These are phyloP conservation scores for Hyaena hyaena DNA, from an alignment of 2,113 vertebrate species.

Conservation along the genomic window DNA sequence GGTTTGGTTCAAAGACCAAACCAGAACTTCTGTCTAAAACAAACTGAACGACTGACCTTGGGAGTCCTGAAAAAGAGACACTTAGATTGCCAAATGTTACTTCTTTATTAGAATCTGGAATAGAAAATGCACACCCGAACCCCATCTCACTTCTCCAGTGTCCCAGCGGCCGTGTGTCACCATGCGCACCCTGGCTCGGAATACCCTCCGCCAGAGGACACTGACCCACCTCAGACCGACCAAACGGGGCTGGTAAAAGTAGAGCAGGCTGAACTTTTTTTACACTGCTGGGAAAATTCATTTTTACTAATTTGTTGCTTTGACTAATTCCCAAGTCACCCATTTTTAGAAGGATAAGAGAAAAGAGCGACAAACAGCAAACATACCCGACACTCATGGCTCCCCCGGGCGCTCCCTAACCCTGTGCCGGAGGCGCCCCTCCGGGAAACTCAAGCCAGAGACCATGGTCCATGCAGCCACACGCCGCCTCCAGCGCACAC, in stretches of 20 bases:
- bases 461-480: fast-evolving
- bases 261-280: background rate
- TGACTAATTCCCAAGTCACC: background rate
- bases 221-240: no score
- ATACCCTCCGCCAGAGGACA: fast-evolving
- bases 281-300: background rate
- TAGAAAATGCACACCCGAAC: background rate
- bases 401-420: background rate
- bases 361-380: background rate
- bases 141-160: fast-evolving
- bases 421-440: background rate
- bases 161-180: fast-evolving
- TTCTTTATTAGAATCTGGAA: background rate
- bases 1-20: background rate
- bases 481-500: no score
- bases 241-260: background rate
- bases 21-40: background rate
- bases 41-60: background rate
- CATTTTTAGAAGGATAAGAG: background rate
- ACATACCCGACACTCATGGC: background rate
- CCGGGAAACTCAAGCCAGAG: background rate
- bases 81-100: background rate
- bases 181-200: background rate
- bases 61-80: background rate
- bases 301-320: background rate